Evolutionary conservation across 2,797 vertebrate species (phyloP), one percentile per base, ranked within the genome.

Genomic region (Platyrinchus mystaceus): DNA sequence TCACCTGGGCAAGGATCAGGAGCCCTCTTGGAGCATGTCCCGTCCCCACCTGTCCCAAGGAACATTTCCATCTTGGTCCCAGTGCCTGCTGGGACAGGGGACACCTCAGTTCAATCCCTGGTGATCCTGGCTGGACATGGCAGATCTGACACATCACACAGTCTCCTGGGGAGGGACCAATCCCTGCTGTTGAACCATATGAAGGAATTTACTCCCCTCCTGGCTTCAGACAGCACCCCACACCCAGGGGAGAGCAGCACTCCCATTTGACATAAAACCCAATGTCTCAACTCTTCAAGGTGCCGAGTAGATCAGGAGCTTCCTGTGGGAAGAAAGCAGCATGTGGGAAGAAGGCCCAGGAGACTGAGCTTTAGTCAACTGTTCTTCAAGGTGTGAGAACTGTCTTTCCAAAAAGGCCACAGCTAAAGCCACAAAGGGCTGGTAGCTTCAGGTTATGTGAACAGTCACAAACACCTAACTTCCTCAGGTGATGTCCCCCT

Each of bases 281-380:
- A 30, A 2, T 4, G 1, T 4, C 24, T 12, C 0, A 0, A 37
- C 34, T 37, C 52, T 19, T 22, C 2, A 2, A 74, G 41, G 44
- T 55, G 47, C 66, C 3, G 13, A 30, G 64, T 12, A 55, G 44
- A 63, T 63, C 73, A 8, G 6, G 68, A 58, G 44, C 23, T 18
- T 49, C 24, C 47, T 50, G 55, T 0, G 0, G 34, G 66, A 64
- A 27, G 49, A 20, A 34, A 71, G 52, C 34, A n/a, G 66, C 2
- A 1, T 0, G 9, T 7, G 7, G 16, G n/a, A n/a, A n/a, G n/a
- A n/a, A n/a, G n/a, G n/a, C n/a, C n/a, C n/a, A 49, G 34, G 10
- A 46, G 46, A 37, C 15, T 12, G 2, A 3, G 39, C 58, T 69
- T 7, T 7, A 30, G 50, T 7, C 50, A 27, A n/a, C 60, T 27